A percentile compares a stretch with the other conserved stretches of the same genome.
Conservation (phyloP, 2,888 invertebrate genomes). For the Epinotia bilunana region DNA sequence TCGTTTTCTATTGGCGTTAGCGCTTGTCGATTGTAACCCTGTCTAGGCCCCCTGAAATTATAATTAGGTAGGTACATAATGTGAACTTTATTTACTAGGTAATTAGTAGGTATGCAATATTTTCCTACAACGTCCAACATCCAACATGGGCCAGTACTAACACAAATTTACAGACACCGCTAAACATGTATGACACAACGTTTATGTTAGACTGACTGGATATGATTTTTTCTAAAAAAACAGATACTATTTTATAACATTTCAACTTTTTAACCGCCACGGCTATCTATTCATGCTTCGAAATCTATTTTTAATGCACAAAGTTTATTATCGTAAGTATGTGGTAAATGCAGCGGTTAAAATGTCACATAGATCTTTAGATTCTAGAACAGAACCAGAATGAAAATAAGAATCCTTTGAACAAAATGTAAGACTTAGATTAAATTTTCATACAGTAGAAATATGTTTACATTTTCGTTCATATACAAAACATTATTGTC, state of each 20-base stretch:
- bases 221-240: slow-evolving; percentile 38
- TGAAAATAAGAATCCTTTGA: slow-evolving; percentile 3
- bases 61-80: slow-evolving; percentile 12
- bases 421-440: slow-evolving; percentile 45
- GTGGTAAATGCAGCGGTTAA: slow-evolving; percentile 2
- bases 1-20: too few species aligned
- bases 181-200: slow-evolving; percentile 72
- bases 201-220: slow-evolving; percentile 60
- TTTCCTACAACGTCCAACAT: slow-evolving; percentile 65
- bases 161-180: slow-evolving; percentile 52
- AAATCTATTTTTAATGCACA: background rate
- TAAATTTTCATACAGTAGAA: slow-evolving; percentile 51
- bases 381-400: background rate
- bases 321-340: background rate
- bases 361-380: background rate
- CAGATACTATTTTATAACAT: slow-evolving; percentile 5
- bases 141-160: slow-evolving; percentile 56
- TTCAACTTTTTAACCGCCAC: background rate
- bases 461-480: slow-evolving; percentile 57
- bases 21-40: too few species aligned
- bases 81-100: slow-evolving; percentile 39
- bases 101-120: slow-evolving; percentile 51
- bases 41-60: too few species aligned
- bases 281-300: background rate
- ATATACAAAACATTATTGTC: slow-evolving; percentile 73